Conservation (phyloP, 2,888 invertebrate species). For the Esperia sulphurella region DNA sequence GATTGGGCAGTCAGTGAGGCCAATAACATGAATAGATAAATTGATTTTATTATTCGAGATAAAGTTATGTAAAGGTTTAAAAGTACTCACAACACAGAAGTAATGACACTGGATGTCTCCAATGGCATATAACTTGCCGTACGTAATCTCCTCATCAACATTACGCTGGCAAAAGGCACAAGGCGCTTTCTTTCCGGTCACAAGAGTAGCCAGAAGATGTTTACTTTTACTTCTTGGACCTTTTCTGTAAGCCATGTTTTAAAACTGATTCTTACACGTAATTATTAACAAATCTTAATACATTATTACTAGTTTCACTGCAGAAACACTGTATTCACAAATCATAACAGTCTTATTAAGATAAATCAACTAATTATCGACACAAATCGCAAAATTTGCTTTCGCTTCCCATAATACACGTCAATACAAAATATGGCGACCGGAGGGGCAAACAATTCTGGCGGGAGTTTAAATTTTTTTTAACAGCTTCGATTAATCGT, state of each 20-base stretch:
- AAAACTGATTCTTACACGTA: background rate
- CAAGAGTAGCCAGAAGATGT: conserved; percentile 44
- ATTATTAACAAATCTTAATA: background rate
- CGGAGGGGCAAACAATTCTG: background rate
- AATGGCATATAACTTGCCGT: conserved; percentile 77
- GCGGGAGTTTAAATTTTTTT: conserved; percentile 3
- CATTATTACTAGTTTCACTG: background rate
- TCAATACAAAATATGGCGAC: conserved; percentile 15
- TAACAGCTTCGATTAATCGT: background rate
- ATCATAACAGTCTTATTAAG: background rate
- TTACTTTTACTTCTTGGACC: conserved; percentile 20
- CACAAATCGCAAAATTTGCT: background rate
- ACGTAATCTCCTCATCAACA: conserved; percentile 74
- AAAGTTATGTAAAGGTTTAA: too few species aligned
- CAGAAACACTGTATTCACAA: background rate
- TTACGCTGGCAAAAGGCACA: conserved; percentile 77
- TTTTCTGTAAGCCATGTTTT: conserved; percentile 25
- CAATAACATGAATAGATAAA: too few species aligned
- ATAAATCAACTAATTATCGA: background rate
- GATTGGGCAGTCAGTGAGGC: too few species aligned
- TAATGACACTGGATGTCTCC: conserved; percentile 83
- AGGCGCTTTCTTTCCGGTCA: conserved; percentile 39
- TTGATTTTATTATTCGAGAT: too few species aligned
- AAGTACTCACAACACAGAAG: conserved; percentile 84
- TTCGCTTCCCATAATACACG: background rate